These are phyloP conservation scores for Cyprinus carpio DNA, from an alignment of 2,113 vertebrate species.

Conservation along the genomic window DNA sequence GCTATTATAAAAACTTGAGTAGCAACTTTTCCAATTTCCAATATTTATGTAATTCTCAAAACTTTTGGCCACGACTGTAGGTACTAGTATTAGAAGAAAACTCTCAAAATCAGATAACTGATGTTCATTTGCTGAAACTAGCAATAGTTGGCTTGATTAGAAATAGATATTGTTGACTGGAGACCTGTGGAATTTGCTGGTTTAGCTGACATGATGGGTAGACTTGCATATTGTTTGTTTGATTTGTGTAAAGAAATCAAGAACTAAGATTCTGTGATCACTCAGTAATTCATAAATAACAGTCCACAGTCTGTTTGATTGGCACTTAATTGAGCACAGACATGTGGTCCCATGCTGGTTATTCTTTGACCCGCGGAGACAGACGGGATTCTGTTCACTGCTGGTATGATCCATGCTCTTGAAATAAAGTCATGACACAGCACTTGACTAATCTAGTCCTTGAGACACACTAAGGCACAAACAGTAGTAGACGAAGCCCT, in stretches of 20 bases:
- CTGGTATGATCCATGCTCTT: background rate
- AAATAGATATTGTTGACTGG: background rate
- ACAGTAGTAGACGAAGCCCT: background rate
- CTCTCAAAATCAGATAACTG: background rate
- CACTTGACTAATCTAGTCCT: background rate
- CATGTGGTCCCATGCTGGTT: slow-evolving; percentile 12
- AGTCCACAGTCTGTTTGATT: background rate
- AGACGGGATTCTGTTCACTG: background rate
- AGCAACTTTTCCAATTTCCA: no score
- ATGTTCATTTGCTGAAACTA: background rate
- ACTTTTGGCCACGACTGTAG: no score
- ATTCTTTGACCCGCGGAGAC: slow-evolving; percentile 13
- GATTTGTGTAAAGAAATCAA: background rate
- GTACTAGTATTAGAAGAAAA: background rate
- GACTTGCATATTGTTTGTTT: background rate
- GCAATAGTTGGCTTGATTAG: background rate
- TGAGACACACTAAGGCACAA: background rate
- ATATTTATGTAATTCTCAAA: no score
- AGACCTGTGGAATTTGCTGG: background rate
- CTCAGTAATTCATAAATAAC: background rate
- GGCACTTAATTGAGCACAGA: background rate
- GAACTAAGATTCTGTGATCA: background rate
- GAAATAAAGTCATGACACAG: background rate
- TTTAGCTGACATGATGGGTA: background rate
- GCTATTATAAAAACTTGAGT: no score